Conservation (phyloP, 1,140 invertebrate species). For the Piezodorus guildinii region DNA sequence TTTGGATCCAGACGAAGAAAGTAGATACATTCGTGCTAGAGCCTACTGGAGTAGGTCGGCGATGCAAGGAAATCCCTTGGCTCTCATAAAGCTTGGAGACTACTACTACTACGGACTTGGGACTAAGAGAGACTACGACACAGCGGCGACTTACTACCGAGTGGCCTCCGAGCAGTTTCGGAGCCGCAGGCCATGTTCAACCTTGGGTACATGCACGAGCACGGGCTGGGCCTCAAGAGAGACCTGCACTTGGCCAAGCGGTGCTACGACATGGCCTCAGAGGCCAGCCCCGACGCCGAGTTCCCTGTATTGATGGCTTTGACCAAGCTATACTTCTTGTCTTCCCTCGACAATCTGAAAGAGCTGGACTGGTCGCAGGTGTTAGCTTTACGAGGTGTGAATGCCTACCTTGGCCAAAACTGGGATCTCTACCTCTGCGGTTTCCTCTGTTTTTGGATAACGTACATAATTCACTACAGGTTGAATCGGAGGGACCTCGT, state of each 20-base stretch:
- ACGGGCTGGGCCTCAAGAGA: slow-evolving; percentile 77
- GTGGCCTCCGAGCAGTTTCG: slow-evolving; percentile 88
- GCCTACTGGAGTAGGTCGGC: slow-evolving; percentile 83
- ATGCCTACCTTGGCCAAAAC: too few species aligned
- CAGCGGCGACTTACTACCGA: slow-evolving; percentile 77
- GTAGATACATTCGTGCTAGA: slow-evolving; percentile 43
- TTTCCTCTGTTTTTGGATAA: too few species aligned
- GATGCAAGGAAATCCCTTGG: slow-evolving; percentile 72
- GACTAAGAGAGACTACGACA: slow-evolving; percentile 79
- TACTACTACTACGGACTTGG: slow-evolving; percentile 94
- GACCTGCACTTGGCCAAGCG: slow-evolving; percentile 72
- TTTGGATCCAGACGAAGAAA: background rate
- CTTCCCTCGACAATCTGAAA: too few species aligned
- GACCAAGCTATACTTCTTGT: slow-evolving; percentile 50
- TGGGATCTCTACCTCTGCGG: too few species aligned
- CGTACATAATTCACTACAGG: too few species aligned
- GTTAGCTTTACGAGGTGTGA: too few species aligned
- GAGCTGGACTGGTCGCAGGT: too few species aligned
- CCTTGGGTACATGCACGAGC: slow-evolving; percentile 98
- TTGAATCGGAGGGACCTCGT: too few species aligned
- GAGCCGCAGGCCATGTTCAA: slow-evolving; percentile 99
- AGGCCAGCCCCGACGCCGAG: slow-evolving; percentile 83
- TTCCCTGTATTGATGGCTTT: slow-evolving; percentile 87
- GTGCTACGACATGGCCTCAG: slow-evolving; percentile 93
- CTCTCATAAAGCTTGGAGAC: slow-evolving; percentile 90